phyloP scores from a whole-genome alignment of 2,888 invertebrate species.

The Scotopteryx bipunctaria region DNA sequence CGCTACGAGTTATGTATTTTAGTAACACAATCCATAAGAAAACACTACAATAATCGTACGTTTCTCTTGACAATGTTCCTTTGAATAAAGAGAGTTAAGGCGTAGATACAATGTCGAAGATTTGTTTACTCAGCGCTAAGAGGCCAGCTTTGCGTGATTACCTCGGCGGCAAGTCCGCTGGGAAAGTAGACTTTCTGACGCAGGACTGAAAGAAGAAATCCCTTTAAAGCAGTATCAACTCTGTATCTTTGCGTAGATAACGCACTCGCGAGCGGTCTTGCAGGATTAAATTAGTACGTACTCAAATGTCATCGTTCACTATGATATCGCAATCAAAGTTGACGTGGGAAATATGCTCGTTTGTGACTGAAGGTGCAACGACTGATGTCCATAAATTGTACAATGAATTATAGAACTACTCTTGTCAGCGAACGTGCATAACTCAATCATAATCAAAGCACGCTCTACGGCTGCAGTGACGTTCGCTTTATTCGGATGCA shows the following conservation, averaged over 20 bases:
- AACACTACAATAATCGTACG: constrained; percentile 79
- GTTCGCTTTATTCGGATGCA: constrained; percentile 32
- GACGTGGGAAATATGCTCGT: constrained; percentile 82
- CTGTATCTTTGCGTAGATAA: constrained; percentile 65
- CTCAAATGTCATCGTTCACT: constrained; percentile 77
- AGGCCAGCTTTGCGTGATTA: constrained; percentile 71
- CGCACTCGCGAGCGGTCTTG: constrained; percentile 57
- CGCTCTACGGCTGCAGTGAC: constrained; percentile 38
- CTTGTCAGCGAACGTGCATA: constrained; percentile 63
- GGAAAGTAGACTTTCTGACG: constrained; percentile 64
- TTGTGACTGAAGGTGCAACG: constrained; percentile 66
- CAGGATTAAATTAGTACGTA: constrained; percentile 72
- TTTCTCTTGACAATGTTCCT: constrained; percentile 81
- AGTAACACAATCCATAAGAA: constrained; percentile 79
- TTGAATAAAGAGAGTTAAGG: constrained; percentile 80
- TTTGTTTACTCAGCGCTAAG: constrained; percentile 75
- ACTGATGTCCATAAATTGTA: constrained; percentile 72
- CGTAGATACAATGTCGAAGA: constrained; percentile 80
- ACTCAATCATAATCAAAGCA: constrained; percentile 67
- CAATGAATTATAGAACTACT: constrained; percentile 72
- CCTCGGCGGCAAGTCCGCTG: constrained; percentile 46
- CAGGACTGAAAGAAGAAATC: constrained; percentile 58
- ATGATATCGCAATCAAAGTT: constrained; percentile 80
- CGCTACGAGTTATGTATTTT: constrained; percentile 73
- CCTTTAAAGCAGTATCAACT: constrained; percentile 43